Base-by-base conservation (phyloP, 2,888 invertebrate species). In the Willowsia nigromaculata region DNA sequence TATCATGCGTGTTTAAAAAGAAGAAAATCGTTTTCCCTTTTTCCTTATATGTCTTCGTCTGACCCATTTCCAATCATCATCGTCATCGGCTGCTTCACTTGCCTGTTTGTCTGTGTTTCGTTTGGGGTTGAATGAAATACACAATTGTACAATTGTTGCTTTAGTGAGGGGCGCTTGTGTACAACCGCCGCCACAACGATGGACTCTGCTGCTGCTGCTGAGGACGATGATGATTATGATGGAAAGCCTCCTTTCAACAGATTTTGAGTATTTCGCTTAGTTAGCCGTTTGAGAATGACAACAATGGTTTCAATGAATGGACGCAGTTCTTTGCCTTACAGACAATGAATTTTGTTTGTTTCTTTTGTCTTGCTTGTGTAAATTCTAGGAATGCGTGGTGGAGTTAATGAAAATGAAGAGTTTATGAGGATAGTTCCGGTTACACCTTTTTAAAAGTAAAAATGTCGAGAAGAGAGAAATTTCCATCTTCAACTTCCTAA, bases 41-140 rank as follows among this genome's bases (percentile, higher is more conserved):
- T 90, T 88, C 90, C 90, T 89, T 89, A 90, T 90, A 89, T 65
- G 85, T 84, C 65, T 87, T 85, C 37, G 53, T 27, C 62, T 90
- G 90, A 90, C 90, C 90, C 78, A 88, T 88, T 88, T 88, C 84
- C 88, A 84, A 87, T 84, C 56, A 25, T 33, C 74, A 47, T 47
- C 76, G n/a, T 50, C 76, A 62, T 62, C 59, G 13, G 76, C 76
- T 85, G 85, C 85, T 62, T 85, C 85, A 85, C 33, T 59, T 43
- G 15, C 3, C 25, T 37, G 3, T 40, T 40, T 15, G 65, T 43
- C 15, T 65, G 65, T 65, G 15, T 6, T 11, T 22, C 30, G n/a
- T n/a, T n/a, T n/a, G n/a, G n/a, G n/a, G n/a, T n/a, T n/a, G 43
- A 71, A 71, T 43, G 25, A 40, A 71, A 43, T 18, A 6, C 22